Evolutionary conservation across 2,113 vertebrate genomes (phyloP), one percentile per base, ranked within the genome.

Genomic region (Charadrius vociferus): DNA sequence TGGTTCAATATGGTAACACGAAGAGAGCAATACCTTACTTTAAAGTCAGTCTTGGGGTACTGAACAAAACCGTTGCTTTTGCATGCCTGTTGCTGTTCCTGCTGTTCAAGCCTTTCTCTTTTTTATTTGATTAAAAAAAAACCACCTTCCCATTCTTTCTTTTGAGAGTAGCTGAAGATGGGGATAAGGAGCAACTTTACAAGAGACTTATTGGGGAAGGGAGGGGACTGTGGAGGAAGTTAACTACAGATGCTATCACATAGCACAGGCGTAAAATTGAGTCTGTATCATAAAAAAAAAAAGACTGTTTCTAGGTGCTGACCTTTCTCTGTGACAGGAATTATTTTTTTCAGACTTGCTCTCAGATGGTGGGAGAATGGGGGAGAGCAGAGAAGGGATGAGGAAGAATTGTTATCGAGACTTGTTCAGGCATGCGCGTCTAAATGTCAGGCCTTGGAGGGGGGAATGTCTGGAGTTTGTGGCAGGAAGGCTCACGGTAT

Each of bases 381-480:
- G 59, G 50, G 32, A 81, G 30, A 93, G 81, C 61, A 75, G 73
- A 36, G 91, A 37, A 82, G 27, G 89, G 89, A 17, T 36, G 95
- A 79, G 90, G 96, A 87, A 41, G 65, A 70, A 45, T 84, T 67
- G 92, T 85, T 96, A 14, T 1, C 4, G 12, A 59, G 89, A 16
- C 95, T 77, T 94, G 90, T 82, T 85, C 78, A 82, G 92, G 87
- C 96, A 91, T 24, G 95, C 87, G n/a, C 18, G 9, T 45, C 86
- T 82, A 41, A 97, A 94, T 91, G 90, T 88, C 92, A 77, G 89
- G 43, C 92, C 91, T 93, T 52, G 92, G 74, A 93, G 95, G 73
- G 68, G 91, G 75, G 92, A 87, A 90, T 85, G 92, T 55, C 74
- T 87, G 91, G 82, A 89, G 90, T 61, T 87, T 58, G 78, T 93